Evolutionary conservation across 2,113 vertebrate genomes (phyloP).

Genomic region (Theropithecus gelada): DNA sequence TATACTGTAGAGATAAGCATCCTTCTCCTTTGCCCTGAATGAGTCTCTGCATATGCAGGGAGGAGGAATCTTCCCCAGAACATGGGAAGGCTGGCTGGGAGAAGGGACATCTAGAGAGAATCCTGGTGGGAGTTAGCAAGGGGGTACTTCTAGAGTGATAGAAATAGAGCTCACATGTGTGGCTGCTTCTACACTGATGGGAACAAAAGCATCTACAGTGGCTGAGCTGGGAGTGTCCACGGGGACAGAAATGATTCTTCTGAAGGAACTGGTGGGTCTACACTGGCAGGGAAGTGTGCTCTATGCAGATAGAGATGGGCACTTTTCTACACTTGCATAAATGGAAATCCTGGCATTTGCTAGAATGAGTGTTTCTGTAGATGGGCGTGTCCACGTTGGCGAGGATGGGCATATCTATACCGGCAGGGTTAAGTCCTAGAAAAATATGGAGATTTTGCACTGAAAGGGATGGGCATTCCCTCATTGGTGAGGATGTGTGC

Average conservation of each 20-base stretch:
- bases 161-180: not conserved
- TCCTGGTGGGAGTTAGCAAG: not conserved
- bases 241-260: not conserved
- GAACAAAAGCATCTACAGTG: not conserved
- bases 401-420: not conserved
- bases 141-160: accelerated
- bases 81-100: not conserved
- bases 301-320: not conserved
- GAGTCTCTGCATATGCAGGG: not conserved
- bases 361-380: not conserved
- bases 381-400: not conserved
- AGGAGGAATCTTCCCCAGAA: not conserved
- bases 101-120: not conserved
- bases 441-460: not conserved
- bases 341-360: not conserved
- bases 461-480: not conserved
- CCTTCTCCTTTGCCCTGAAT: not conserved
- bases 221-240: not conserved
- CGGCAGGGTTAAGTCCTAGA: not conserved
- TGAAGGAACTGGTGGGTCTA: not conserved
- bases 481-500: not conserved
- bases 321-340: accelerated
- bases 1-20: not conserved
- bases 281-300: not conserved
- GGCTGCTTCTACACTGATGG: not conserved